Base-by-base conservation (phyloP, 2,888 invertebrate species). In the Biston stratarius region DNA sequence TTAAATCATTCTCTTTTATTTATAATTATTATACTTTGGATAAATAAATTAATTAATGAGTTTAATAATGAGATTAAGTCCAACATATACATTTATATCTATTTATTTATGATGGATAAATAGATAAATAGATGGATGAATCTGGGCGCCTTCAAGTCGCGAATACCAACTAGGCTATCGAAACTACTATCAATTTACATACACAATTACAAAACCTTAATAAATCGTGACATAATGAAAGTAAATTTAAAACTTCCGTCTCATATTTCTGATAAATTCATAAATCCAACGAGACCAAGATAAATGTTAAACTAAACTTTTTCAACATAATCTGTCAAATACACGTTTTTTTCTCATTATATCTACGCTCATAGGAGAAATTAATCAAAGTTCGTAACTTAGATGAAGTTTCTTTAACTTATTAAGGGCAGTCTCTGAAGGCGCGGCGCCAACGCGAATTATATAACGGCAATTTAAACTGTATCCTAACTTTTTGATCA, bases 321-420 rank as follows among this genome's bases (percentile, higher is more conserved):
- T 63, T 59, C 73, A 75, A 68, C 72, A 75, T 71, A 78, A 70
- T 77, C 79, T 75, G 76, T 79, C 82, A 82, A 78, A 75, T 74
- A 75, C 76, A 76, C 70, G 60, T 78, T 80, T 80, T n/a, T 77
- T 77, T 67, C 77, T 77, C 78, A 75, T 80, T 78, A 77, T 57
- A 64, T 75, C 72, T 67, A 69, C 73, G 60, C 74, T 71, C 75
- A 73, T 64, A 69, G 66, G 71, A 74, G 70, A 76, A 82, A 81
- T 82, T 82, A 77, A 83, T 83, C 80, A 74, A 81, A 78, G 74
- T 83, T 78, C 10, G 55, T 51, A 36, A 80, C 73, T 78, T 77
- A 74, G 76, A 79, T 82, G 75, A 77, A 77, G 73, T 80, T 80
- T 55, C 64, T 62, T 66, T 71, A 77, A 76, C 73, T 80, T 80